Conservation (phyloP, 2,888 invertebrate genomes). For the Drosophila peninsularis region DNA sequence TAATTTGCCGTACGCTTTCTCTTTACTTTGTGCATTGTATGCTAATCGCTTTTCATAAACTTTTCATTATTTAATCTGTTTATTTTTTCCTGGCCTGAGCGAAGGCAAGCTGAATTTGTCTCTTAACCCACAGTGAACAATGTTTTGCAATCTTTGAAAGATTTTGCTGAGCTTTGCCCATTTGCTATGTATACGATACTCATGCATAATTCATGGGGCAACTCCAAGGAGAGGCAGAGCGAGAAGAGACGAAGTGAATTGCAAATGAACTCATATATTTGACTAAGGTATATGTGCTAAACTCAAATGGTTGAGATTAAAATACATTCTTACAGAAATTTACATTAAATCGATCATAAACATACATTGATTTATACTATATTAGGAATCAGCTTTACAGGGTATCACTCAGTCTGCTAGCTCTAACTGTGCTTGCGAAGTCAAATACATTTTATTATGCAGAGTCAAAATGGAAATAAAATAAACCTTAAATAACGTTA, state of each 20-base stretch:
- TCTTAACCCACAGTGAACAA: constrained; percentile 22
- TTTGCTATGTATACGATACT: constrained; percentile 38
- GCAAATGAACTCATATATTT: constrained; percentile 33
- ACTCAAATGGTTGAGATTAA: neutral
- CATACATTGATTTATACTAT: neutral
- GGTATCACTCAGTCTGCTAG: neutral
- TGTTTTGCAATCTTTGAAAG: constrained; percentile 37
- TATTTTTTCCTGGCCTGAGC: constrained; percentile 11
- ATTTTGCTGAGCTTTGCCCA: constrained; percentile 8
- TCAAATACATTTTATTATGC: constrained; percentile 31
- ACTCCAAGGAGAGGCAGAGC: constrained; percentile 47
- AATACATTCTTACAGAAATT: neutral
- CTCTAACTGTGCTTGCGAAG: neutral
- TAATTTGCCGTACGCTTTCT: constrained; percentile 24
- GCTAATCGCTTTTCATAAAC: constrained; percentile 56
- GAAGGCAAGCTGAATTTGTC: constrained; percentile 18
- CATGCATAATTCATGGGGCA: constrained; percentile 70
- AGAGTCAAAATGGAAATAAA: constrained; percentile 32
- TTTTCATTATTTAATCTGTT: constrained; percentile 57
- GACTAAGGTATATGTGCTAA: neutral
- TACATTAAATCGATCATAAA: neutral
- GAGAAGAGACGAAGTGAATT: constrained; percentile 28
- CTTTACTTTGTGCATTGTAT: constrained; percentile 36
- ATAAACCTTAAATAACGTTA: constrained; percentile 32
- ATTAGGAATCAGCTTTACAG: neutral